phyloP scores from a whole-genome alignment of 1,140 invertebrate species.

The Drosophila pallidifrons region DNA sequence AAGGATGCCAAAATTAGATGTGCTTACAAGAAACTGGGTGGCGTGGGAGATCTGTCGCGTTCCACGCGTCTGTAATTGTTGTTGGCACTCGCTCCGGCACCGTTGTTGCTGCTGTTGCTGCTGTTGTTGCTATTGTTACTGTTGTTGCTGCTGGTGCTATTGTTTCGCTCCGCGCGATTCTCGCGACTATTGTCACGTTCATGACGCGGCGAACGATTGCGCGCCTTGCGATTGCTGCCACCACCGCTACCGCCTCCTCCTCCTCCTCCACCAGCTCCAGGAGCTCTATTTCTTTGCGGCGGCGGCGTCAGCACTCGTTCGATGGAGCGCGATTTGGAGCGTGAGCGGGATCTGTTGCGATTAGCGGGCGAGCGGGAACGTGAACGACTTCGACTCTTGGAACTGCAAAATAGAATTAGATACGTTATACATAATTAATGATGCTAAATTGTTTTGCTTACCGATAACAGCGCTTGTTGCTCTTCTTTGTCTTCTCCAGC shows the following conservation, averaged over 20 bases:
- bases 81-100: constrained; percentile 31
- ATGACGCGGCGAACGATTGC: constrained; percentile 76
- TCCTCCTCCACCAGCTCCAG: constrained; percentile 42
- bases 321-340: constrained; percentile 86
- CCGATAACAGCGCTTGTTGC: constrained; percentile 78
- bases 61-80: constrained; percentile 72
- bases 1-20: constrained; percentile 19
- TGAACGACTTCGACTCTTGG: constrained; percentile 87
- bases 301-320: constrained; percentile 59
- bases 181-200: constrained; percentile 66
- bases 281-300: constrained; percentile 68
- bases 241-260: constrained; percentile 75
- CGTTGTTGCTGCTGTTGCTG: constrained; percentile 47
- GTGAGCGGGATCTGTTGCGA: constrained; percentile 68
- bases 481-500: constrained; percentile 88
- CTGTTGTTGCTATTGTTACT: constrained; percentile 49
- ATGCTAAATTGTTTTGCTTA: no score
- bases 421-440: no score
- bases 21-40: constrained; percentile 92
- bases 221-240: constrained; percentile 59
- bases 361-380: constrained; percentile 60
- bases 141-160: constrained; percentile 41
- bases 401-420: constrained; percentile 73
- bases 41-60: constrained; percentile 89
- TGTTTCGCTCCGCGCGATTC: constrained; percentile 51